Evolutionary conservation across 2,113 vertebrate species (phyloP).

Genomic region (Clarias batrachus): DNA sequence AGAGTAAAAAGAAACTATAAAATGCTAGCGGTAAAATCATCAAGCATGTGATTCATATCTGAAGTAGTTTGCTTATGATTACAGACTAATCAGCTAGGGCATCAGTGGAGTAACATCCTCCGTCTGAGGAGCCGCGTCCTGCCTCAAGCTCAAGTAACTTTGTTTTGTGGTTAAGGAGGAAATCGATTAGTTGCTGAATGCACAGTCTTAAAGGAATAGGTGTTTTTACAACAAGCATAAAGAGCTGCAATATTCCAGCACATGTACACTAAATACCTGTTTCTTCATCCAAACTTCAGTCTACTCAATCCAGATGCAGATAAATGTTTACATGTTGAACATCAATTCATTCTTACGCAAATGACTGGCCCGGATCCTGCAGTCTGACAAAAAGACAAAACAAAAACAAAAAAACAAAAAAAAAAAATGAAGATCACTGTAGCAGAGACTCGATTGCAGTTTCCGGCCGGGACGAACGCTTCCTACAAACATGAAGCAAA

Average conservation of each 20-base stretch:
- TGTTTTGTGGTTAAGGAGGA: slow-evolving; percentile 3
- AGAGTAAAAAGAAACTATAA: slow-evolving; percentile 31
- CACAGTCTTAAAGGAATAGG: background rate
- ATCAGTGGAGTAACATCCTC: slow-evolving; percentile 33
- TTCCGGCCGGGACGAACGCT: slow-evolving; percentile 90
- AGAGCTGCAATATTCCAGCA: slow-evolving; percentile 1
- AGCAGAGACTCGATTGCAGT: slow-evolving; percentile 90
- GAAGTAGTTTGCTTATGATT: slow-evolving; percentile 4
- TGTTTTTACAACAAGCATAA: slow-evolving; percentile 5
- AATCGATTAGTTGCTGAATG: slow-evolving; percentile 11
- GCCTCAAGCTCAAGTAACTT: slow-evolving; percentile 29
- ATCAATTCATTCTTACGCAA: slow-evolving; percentile 11
- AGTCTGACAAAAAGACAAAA: background rate
- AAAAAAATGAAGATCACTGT: slow-evolving; percentile 73
- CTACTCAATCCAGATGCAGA: slow-evolving; percentile 11
- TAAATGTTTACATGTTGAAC: slow-evolving; percentile 11
- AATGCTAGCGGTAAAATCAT: slow-evolving; percentile 6
- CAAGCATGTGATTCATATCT: slow-evolving; percentile 29
- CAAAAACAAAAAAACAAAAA: no score
- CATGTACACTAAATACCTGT: slow-evolving; percentile 19
- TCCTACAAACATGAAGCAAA: slow-evolving; percentile 73
- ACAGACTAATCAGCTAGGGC: slow-evolving; percentile 21
- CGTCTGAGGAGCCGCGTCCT: background rate
- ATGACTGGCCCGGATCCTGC: slow-evolving; percentile 26
- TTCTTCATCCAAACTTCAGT: background rate